Evolutionary conservation across 2,113 vertebrate species (phyloP).

Genomic region (Pampusana beccarii): DNA sequence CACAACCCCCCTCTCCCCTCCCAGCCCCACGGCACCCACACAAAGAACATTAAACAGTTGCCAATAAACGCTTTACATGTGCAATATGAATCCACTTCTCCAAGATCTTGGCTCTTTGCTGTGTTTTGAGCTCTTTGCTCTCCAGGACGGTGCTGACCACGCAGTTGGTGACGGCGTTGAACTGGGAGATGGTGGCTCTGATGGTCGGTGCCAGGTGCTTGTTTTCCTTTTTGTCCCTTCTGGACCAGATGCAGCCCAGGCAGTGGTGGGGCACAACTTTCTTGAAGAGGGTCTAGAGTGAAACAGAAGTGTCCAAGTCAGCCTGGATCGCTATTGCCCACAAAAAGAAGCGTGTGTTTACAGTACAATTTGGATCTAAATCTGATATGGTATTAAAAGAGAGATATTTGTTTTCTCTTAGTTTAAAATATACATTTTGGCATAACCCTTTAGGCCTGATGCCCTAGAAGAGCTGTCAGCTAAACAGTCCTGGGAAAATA

Average conservation of each 20-base stretch:
- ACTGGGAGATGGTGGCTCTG: slow-evolving; percentile 93
- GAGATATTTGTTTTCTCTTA: background rate
- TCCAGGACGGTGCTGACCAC: slow-evolving; percentile 89
- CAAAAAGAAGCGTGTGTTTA: background rate
- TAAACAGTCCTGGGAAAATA: background rate
- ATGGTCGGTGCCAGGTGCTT: slow-evolving; percentile 88
- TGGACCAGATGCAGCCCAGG: slow-evolving; percentile 93
- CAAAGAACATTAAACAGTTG: background rate
- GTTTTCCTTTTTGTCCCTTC: slow-evolving; percentile 89
- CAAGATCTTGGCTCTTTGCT: slow-evolving; percentile 88
- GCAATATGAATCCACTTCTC: slow-evolving; percentile 96
- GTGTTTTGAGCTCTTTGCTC: slow-evolving; percentile 79
- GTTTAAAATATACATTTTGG: background rate
- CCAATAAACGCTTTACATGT: slow-evolving; percentile 75
- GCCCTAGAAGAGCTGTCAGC: background rate
- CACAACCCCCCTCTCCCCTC: background rate
- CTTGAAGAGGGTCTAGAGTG: slow-evolving; percentile 88
- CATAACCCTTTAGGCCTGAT: background rate
- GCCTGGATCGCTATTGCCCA: background rate
- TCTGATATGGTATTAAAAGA: background rate
- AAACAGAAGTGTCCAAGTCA: background rate
- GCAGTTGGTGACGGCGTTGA: slow-evolving; percentile 90
- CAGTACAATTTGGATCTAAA: background rate
- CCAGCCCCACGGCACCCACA: background rate
- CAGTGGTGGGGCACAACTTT: slow-evolving; percentile 94